Conservation (phyloP, 2,113 vertebrate species). For the Heterochromis multidens region DNA sequence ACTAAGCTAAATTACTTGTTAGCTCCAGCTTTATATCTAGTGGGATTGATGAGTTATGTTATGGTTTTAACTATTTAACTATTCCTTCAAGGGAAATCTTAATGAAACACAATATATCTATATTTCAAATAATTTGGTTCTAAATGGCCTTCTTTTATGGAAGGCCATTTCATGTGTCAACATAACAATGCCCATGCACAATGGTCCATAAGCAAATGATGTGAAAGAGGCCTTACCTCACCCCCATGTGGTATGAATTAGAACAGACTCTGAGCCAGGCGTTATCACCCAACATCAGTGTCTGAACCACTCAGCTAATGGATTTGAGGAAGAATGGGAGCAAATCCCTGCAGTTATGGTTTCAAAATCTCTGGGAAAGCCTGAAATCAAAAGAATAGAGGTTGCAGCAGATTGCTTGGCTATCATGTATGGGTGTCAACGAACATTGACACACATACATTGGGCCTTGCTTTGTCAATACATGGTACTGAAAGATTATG, state of each 20-base stretch:
- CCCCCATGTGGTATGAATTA: not conserved
- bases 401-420: not conserved
- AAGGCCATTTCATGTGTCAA: not conserved
- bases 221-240: not conserved
- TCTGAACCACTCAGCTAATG: not conserved
- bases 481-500: not conserved
- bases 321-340: not conserved
- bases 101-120: not conserved
- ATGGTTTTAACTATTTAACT: not conserved
- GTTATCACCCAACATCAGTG: not conserved
- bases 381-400: not conserved
- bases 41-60: not conserved
- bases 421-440: not conserved
- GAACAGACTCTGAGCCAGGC: not conserved
- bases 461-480: not conserved
- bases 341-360: not conserved
- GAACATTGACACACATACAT: not conserved
- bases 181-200: not conserved
- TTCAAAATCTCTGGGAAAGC: not conserved
- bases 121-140: not conserved
- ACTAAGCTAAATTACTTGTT: not conserved
- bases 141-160: not conserved
- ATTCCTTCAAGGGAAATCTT: not conserved
- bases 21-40: not conserved
- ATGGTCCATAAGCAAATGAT: not conserved